Evolutionary conservation across 2,113 vertebrate species (phyloP).

Genomic region (Anoura caudifer): DNA sequence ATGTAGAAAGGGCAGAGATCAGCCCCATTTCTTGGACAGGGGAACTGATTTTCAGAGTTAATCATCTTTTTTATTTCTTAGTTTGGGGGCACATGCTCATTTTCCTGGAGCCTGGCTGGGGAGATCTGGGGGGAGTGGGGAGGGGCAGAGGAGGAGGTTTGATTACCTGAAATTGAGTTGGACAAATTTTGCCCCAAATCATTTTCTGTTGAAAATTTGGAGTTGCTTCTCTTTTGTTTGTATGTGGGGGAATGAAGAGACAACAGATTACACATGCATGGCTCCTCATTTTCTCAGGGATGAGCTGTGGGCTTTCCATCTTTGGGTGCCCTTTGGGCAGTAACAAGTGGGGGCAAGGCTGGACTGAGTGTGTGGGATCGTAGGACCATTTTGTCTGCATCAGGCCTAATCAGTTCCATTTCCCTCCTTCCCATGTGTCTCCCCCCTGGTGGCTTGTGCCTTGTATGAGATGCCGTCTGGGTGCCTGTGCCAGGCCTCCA

Average conservation of each 20-base stretch:
- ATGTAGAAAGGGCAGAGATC: not conserved
- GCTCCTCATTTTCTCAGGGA: not conserved
- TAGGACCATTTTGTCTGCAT: not conserved
- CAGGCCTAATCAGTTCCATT: not conserved
- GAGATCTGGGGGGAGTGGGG: not conserved
- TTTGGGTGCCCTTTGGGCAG: not conserved
- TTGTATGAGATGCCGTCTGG: conserved; percentile 50
- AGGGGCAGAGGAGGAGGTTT: not conserved
- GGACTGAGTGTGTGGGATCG: not conserved
- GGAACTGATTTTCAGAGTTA: not conserved
- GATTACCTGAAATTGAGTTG: not conserved
- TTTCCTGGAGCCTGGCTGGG: not conserved
- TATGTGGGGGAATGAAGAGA: not conserved
- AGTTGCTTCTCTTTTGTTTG: not conserved
- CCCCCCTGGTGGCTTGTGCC: not conserved
- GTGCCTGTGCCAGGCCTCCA: not conserved
- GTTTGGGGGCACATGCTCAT: not conserved
- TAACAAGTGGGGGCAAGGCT: not conserved
- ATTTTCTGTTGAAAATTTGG: not conserved
- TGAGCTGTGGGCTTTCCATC: not conserved
- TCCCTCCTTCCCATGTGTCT: not conserved
- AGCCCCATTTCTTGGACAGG: not conserved
- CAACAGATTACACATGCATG: not conserved
- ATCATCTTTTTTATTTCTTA: not conserved
- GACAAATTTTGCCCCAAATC: not conserved